Conservation (phyloP, 1,140 invertebrate genomes). For the Leptonema lineaticorne region DNA sequence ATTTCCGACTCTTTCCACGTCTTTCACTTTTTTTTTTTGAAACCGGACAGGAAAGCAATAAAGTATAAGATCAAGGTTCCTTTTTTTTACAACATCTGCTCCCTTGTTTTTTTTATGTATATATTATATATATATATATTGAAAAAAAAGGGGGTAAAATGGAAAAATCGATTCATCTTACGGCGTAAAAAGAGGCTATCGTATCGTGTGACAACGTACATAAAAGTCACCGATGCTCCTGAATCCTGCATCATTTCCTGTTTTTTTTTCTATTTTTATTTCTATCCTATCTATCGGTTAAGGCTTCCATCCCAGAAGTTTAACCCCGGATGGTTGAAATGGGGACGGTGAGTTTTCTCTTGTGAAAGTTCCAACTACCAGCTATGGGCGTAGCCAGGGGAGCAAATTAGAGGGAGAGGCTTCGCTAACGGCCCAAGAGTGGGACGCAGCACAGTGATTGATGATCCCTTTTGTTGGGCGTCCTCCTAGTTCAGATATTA, state of each 20-base stretch:
- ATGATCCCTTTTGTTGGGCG: slow-evolving; percentile 30
- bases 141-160: too few relatives aligned
- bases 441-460: slow-evolving; percentile 31
- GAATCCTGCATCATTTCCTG: not conserved
- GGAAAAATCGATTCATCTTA: too few relatives aligned
- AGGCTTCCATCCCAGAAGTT: slow-evolving; percentile 27
- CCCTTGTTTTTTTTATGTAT: too few relatives aligned
- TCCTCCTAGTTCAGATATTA: slow-evolving; percentile 19
- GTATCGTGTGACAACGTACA: slow-evolving; percentile 18
- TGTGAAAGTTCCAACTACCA: slow-evolving; percentile 25
- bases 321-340: not conserved
- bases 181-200: not conserved
- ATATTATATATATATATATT: too few relatives aligned
- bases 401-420: slow-evolving; percentile 30
- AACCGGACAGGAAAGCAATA: too few relatives aligned
- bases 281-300: slow-evolving; percentile 1
- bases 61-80: too few relatives aligned
- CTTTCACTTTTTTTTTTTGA: too few relatives aligned
- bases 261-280: not conserved
- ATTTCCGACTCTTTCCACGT: too few relatives aligned
- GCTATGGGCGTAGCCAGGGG: slow-evolving; percentile 31
- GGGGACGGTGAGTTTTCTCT: slow-evolving; percentile 18
- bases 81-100: too few relatives aligned
- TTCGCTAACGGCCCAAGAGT: slow-evolving; percentile 29
- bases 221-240: not conserved